Evolutionary conservation across 2,113 vertebrate species (phyloP).

Genomic region (Edolisoma coerulescens): DNA sequence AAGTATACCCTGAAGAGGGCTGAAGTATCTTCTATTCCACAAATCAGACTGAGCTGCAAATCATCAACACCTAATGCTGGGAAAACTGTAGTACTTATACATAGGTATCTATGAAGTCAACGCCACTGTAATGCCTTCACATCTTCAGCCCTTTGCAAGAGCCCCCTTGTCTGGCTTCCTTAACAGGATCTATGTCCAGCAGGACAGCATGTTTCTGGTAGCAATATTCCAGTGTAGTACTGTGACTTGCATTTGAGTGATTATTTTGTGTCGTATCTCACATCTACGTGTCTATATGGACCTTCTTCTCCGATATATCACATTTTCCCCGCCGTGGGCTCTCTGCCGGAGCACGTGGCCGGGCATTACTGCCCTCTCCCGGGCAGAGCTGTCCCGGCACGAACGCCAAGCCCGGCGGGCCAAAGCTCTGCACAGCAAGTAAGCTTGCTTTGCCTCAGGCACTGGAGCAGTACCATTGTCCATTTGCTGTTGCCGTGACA

Average conservation of each 20-base stretch:
- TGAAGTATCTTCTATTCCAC: neutral
- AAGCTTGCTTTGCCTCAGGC: neutral
- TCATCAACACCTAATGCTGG: neutral
- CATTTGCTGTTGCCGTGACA: neutral
- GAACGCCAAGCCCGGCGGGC: too few species aligned
- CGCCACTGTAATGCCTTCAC: neutral
- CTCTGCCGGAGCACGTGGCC: accelerated
- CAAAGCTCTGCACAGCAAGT: neutral
- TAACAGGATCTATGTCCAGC: neutral
- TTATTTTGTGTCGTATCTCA: neutral
- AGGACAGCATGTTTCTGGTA: neutral
- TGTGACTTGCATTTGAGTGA: neutral
- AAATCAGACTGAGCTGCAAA: neutral
- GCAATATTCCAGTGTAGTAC: neutral
- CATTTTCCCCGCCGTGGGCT: neutral
- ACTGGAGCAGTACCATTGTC: neutral
- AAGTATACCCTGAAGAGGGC: neutral
- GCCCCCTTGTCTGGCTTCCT: neutral
- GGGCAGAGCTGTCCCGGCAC: neutral
- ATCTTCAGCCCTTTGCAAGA: neutral
- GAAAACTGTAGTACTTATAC: neutral
- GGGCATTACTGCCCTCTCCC: neutral
- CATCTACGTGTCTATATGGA: neutral
- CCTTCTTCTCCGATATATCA: neutral
- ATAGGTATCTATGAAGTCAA: neutral